phyloP scores from a whole-genome alignment of 1,140 invertebrate species.

The Agraylea sexmaculata region DNA sequence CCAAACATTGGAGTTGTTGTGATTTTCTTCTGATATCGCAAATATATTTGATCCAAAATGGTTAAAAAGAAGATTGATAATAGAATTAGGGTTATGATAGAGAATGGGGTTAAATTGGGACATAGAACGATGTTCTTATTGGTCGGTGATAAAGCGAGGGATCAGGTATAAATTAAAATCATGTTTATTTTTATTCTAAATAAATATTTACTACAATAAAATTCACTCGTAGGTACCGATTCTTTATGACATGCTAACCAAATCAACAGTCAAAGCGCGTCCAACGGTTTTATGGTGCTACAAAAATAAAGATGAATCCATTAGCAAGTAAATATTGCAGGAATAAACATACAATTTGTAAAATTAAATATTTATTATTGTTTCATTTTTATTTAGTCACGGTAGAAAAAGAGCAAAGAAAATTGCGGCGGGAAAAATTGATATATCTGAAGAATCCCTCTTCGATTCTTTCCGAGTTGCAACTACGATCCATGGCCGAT shows the following conservation, averaged over 20 bases:
- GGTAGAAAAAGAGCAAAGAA: slow-evolving; percentile 92
- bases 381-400: slow-evolving; percentile 58
- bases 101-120: slow-evolving; percentile 84
- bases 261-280: slow-evolving; percentile 82
- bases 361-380: slow-evolving; percentile 9
- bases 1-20: too few species aligned
- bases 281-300: slow-evolving; percentile 97
- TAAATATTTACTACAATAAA: slow-evolving; percentile 3
- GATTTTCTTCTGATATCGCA: too few species aligned
- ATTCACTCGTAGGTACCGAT: slow-evolving; percentile 66
- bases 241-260: slow-evolving; percentile 93
- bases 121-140: slow-evolving; percentile 91
- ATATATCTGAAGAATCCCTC: slow-evolving; percentile 90
- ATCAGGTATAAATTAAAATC: slow-evolving; percentile 62
- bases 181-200: slow-evolving; percentile 4
- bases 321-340: slow-evolving; percentile 70
- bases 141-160: slow-evolving; percentile 90
- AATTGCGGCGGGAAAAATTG: slow-evolving; percentile 77
- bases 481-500: slow-evolving; percentile 94
- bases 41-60: slow-evolving; percentile 48
- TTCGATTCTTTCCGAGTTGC: slow-evolving; percentile 95
- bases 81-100: slow-evolving; percentile 86
- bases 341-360: not conserved
- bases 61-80: slow-evolving; percentile 95
- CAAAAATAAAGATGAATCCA: slow-evolving; percentile 78